Evolutionary conservation across 2,797 vertebrate genomes (phyloP), one percentile per base, ranked within the genome.

Genomic region (Epinephelus coioides): DNA sequence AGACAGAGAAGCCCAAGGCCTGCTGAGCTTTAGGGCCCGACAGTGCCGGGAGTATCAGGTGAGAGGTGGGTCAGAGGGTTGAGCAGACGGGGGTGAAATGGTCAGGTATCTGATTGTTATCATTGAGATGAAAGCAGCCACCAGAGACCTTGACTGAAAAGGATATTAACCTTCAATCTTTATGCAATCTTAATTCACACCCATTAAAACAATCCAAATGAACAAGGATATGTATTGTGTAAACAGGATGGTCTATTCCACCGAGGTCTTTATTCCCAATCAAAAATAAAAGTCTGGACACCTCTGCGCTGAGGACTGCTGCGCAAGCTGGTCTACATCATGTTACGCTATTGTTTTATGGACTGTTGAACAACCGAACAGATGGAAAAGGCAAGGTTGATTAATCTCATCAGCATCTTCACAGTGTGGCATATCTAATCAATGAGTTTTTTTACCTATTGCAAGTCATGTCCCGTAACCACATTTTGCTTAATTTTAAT

Each of bases 371-470:
- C 88, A 90, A 74, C 56, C 68, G 82, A 93, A 91, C 94, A 94
- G 92, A 94, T 94, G 94, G 93, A 91, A 89, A 46, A 73, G 72
- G 79, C 88, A 92, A 89, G 91, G 91, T 89, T 94, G 91, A 94
- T 93, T 92, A 92, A 94, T 90, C 89, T 92, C 91, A 94, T 93
- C 90, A 94, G 86, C 81, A 82, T 88, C 81, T 87, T 91, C 82
- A 77, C 84, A 81, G 79, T 81, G 79, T 86, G 77, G 88, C 86
- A 87, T 69, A 78, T 75, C 73, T 79, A 89, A 92, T 91, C 88
- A 84, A 86, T 89, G 74, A 85, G 69, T 85, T 83, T 88, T 63
- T 91, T 73, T 83, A 85, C 79, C 75, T 74, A 82, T 88, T 91
- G 81, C 43, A 64, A 90, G 91, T 91, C 88, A 85, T 83, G 88